phyloP scores from a whole-genome alignment of 2,797 vertebrate genomes.

The Microchirus variegatus region DNA sequence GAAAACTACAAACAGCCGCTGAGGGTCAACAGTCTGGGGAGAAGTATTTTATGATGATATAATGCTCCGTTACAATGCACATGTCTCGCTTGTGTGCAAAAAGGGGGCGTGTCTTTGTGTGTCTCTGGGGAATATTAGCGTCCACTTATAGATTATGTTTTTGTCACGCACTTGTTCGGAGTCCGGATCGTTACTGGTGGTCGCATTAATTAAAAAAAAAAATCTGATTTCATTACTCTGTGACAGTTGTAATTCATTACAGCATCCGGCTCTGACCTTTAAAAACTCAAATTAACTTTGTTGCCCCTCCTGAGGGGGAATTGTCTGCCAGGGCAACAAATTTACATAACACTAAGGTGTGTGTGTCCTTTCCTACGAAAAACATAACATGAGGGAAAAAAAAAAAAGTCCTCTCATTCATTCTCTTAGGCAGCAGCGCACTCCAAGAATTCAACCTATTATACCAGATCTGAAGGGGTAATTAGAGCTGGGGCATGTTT shows the following conservation, averaged over 20 bases:
- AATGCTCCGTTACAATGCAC: slow-evolving; percentile 28
- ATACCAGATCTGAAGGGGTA: not conserved
- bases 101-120: not conserved
- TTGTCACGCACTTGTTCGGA: slow-evolving; percentile 15
- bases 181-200: slow-evolving; percentile 11
- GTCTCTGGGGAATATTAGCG: not conserved
- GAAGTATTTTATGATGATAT: slow-evolving; percentile 61
- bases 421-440: not conserved
- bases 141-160: not conserved
- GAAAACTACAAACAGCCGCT: slow-evolving; percentile 66
- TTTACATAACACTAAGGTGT: slow-evolving; percentile 15
- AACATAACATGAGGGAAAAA: not conserved
- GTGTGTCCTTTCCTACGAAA: not conserved
- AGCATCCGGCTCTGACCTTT: slow-evolving; percentile 53
- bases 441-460: not conserved
- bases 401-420: not conserved
- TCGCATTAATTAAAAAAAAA: slow-evolving; percentile 45
- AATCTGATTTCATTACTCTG: slow-evolving; percentile 51
- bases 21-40: slow-evolving; percentile 68
- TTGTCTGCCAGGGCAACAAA: slow-evolving; percentile 31
- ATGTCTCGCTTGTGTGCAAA: slow-evolving; percentile 36
- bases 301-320: slow-evolving; percentile 11
- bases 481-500: not conserved
- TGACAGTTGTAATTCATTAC: slow-evolving; percentile 43
- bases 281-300: slow-evolving; percentile 49